Conservation (phyloP, 1,140 invertebrate species). For the Colletes latitarsis region DNA sequence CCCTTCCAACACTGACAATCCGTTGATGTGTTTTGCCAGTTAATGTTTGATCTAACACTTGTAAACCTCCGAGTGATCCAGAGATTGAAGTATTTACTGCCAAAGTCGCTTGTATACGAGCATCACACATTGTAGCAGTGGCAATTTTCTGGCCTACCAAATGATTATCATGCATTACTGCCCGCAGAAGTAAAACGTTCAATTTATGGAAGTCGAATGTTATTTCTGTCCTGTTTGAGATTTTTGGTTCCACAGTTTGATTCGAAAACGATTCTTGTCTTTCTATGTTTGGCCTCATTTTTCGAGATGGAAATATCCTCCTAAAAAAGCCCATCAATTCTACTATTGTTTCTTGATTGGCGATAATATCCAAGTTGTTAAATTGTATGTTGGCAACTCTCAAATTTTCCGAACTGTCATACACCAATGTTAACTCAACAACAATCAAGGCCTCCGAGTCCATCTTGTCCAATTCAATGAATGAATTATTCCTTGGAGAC, state of each 20-base stretch:
- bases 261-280: slow-evolving; percentile 71
- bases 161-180: slow-evolving; percentile 87
- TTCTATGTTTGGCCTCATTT: slow-evolving; percentile 69
- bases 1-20: slow-evolving; percentile 92
- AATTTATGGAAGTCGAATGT: slow-evolving; percentile 96
- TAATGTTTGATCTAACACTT: slow-evolving; percentile 93
- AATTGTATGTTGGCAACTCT: slow-evolving; percentile 94
- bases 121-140: slow-evolving; percentile 94
- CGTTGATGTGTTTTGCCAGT: slow-evolving; percentile 91
- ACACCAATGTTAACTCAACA: slow-evolving; percentile 89
- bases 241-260: slow-evolving; percentile 63
- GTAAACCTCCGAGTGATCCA: slow-evolving; percentile 94
- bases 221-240: slow-evolving; percentile 85
- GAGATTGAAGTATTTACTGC: slow-evolving; percentile 84
- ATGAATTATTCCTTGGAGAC: slow-evolving; percentile 71
- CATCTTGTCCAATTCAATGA: slow-evolving; percentile 77
- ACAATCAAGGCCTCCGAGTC: slow-evolving; percentile 93
- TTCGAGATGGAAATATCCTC: slow-evolving; percentile 84
- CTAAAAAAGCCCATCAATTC: slow-evolving; percentile 94
- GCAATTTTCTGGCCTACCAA: slow-evolving; percentile 93
- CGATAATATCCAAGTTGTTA: slow-evolving; percentile 97
- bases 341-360: slow-evolving; percentile 97
- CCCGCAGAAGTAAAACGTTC: slow-evolving; percentile 92
- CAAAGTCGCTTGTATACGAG: slow-evolving; percentile 93
- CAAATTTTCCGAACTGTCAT: slow-evolving; percentile 84